Evolutionary conservation across 2,888 invertebrate species (phyloP), one percentile per base, ranked within the genome.

Genomic region (Alviniconcha strummeri): DNA sequence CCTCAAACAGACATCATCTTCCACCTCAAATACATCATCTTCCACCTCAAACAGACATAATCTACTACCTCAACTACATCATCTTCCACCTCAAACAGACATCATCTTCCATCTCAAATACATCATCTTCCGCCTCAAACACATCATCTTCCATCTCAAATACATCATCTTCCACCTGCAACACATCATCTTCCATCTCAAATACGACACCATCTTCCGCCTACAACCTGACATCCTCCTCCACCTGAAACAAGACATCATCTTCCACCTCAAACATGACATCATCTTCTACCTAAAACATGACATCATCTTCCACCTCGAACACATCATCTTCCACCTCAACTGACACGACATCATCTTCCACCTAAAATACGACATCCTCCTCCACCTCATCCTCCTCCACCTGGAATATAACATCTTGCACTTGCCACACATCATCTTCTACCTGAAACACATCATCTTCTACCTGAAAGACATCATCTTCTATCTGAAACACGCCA

Each of bases 341-440:
- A 96, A 95, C 79, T 97, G 96, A 98, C 98, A 98, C 88, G 97
- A 97, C 82, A 97, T 97, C 89, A 96, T 96, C 92, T 97, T 97
- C 98, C 98, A 98, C 81, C 36, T 36, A 0, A 36, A 36, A 36
- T 36, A 36, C 36, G 3, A 0, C 36, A 36, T 36, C 36, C 3
- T 36, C 36, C 36, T 0, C 36, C 36, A 36, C 36, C 98, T 91
- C 36, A 3, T 36, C 36, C 36, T 36, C 36, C 36, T 36, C 36
- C 36, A 64, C 64, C 9, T 9, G 9, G 4, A 13, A 15, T 1
- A 64, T 15, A 1, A 15, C 15, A 13, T 64, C 15, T 36, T 36
- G 1, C 36, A 36, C 36, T 36, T 36, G 13, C 13, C 13, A 60
- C 13, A 36, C 36, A 36, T 36, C 36, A 96, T 96, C 92, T 97